A percentile compares a stretch with the other conserved stretches of the same genome.
Evolutionary conservation across 2,888 invertebrate genomes (phyloP).

Genomic region (Trichopoda pennipes): DNA sequence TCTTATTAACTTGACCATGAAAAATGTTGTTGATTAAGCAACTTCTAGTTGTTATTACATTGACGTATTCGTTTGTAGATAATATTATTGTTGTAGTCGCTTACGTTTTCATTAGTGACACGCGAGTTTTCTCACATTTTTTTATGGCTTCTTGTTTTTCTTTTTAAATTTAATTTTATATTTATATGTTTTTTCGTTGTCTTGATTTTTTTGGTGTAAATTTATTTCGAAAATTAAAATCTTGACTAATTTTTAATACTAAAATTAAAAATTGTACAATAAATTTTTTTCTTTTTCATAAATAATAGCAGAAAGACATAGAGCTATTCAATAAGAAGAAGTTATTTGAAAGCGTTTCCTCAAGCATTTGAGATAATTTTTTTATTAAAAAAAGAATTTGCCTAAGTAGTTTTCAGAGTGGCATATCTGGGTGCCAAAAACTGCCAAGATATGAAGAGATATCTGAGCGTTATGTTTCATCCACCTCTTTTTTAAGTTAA

Average conservation of each 20-base stretch:
- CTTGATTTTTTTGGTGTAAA: not conserved
- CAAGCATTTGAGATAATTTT: too few relatives aligned
- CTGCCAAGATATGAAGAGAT: too few relatives aligned
- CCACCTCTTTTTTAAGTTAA: too few relatives aligned
- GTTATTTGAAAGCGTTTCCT: not conserved
- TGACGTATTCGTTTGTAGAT: conserved; percentile 6
- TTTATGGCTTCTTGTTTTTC: not conserved
- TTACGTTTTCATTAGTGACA: conserved; percentile 56
- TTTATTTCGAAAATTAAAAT: not conserved
- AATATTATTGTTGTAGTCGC: conserved; percentile 12
- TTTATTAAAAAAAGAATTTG: too few relatives aligned
- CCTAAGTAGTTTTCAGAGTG: too few relatives aligned
- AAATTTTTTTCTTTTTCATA: too few relatives aligned
- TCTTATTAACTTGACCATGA: conserved; percentile 67
- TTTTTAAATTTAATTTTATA: not conserved
- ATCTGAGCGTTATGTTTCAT: too few relatives aligned
- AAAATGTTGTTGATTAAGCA: conserved; percentile 50
- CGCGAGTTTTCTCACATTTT: conserved; percentile 58
- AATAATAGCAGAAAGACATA: too few relatives aligned
- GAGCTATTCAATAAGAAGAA: not conserved
- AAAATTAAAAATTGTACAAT: too few relatives aligned
- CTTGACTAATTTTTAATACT: too few relatives aligned
- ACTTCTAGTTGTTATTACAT: conserved; percentile 10
- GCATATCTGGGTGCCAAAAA: too few relatives aligned
- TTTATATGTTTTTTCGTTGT: not conserved